A percentile compares a stretch with the other conserved stretches of the same genome.
phyloP scores from a whole-genome alignment of 1,140 invertebrate genomes.

The Theocolax elegans region DNA sequence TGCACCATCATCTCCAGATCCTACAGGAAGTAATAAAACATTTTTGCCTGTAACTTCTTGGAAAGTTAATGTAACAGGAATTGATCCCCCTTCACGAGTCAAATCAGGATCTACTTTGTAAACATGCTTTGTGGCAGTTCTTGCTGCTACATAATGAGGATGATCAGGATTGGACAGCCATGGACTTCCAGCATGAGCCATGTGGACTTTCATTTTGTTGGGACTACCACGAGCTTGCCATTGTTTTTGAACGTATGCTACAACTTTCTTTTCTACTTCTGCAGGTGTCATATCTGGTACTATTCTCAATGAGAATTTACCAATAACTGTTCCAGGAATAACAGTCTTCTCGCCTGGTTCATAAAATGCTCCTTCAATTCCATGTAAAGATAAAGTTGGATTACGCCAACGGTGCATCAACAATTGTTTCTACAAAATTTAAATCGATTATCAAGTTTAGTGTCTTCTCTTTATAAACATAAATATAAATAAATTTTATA shows the following conservation, averaged over 20 bases:
- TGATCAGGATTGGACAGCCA: conserved; percentile 95
- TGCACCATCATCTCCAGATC: conserved; percentile 94
- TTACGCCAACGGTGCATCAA: conserved; percentile 93
- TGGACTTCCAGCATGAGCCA: conserved; percentile 83
- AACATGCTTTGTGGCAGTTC: conserved; percentile 87
- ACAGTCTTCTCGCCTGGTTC: conserved; percentile 95
- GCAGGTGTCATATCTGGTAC: conserved; percentile 91
- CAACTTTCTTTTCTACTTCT: conserved; percentile 79
- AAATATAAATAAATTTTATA: conserved; percentile 3
- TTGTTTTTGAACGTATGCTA: conserved; percentile 77
- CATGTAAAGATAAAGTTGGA: conserved; percentile 91
- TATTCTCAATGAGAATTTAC: conserved; percentile 95
- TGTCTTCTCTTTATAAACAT: background rate
- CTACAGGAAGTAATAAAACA: conserved; percentile 91
- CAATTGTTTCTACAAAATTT: conserved; percentile 68
- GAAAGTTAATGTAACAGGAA: conserved; percentile 92
- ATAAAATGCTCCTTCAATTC: conserved; percentile 93
- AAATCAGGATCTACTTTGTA: conserved; percentile 94
- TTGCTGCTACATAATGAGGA: conserved; percentile 90
- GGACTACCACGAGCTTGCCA: conserved; percentile 82
- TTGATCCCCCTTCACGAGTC: conserved; percentile 95
- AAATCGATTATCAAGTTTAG: conserved; percentile 21
- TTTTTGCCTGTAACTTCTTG: conserved; percentile 92
- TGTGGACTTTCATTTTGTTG: conserved; percentile 85
- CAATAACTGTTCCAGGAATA: conserved; percentile 93